Evolutionary conservation across 2,888 invertebrate genomes (phyloP), one percentile per base, ranked within the genome.

Genomic region (Parnassius mnemosyne): DNA sequence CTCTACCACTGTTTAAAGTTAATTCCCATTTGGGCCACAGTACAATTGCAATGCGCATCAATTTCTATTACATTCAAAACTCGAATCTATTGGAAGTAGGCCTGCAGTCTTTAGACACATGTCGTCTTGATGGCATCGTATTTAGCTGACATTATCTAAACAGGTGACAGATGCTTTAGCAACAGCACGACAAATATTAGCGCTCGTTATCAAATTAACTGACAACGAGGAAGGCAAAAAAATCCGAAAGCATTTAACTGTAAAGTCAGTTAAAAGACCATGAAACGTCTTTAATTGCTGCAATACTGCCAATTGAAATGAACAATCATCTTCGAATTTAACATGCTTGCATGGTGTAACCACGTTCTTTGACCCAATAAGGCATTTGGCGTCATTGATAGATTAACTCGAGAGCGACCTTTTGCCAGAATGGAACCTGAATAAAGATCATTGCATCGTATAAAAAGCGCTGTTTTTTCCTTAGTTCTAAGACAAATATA

Each of bases 291-390:
- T 42, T 57, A 59, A 49, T 60, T 57, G 42, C 41, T 16, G 46
- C 16, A 59, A 65, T 68, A 68, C 64, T 60, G 60, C 58, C 43
- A 53, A 62, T 65, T 67, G 65, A 63, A 25, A 46, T 44, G 13
- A 68, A 68, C 63, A 63, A 68, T 68, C 68, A 74, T 76, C 74
- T 77, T 78, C 78, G 80, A 78, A 79, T 74, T 81, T 79, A 87
- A 88, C 86, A 87, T 89, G 89, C 80, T 72, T 63, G 69, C 64
- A 60, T 61, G 75, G 41, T 25, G 47, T 25, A 25, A 42, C 43
- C 74, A 78, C 72, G 75, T 74, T 71, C 72, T 69, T 78, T 75
- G 71, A 69, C 80, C 84, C 83, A 86, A 84, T 87, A 86, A 71
- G 71, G 79, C 76, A 43, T 50, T 43, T 49, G 25, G 74, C 69